Base-by-base conservation (phyloP, 2,113 vertebrate species). In the Boleophthalmus pectinirostris region DNA sequence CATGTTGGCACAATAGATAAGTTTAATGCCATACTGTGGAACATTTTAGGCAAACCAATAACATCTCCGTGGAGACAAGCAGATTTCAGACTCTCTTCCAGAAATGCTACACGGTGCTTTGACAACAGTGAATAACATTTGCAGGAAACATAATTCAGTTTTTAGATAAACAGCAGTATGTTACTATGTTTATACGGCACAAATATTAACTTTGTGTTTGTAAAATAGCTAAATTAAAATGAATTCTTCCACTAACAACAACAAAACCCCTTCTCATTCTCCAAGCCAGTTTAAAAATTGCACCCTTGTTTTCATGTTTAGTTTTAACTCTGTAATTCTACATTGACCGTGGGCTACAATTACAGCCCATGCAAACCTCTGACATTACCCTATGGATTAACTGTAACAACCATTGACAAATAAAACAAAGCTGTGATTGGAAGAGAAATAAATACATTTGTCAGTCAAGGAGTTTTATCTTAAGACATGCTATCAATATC, bases 401-500 rank as follows among this genome's bases (percentile, higher is more conserved):
- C 58, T 61, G 25, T 61, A 61, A 61, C 58, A 45, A 18, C 1
- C 33, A 46, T 70, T 18, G 11, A 25, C 23, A 51, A 9, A 66
- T 24, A 57, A 56, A 56, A 33, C 63, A 58, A 23, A 6, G 43
- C 51, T 35, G 24, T 43, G 14, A 63, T 25, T 1, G 51, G 18
- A 4, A 38, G 5, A 12, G 33, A 45, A 65, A 69, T 24, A 21
- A 21, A 54, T 9, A 14, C 29, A 66, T 68, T 54, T 53, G 49
- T 15, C 51, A 16, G 73, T 63, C n/a, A 6, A 47, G 24, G 35
- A 20, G 54, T 15, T 56, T 18, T 47, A 58, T 3, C 10, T 24
- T 72, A 68, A 64, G 3, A 20, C 21, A 64, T n/a, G 6, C 1
- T 1, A 79, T 78, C 75, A 35, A 69, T 77, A 66, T 46, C n/a